These are phyloP conservation scores for Brachypodius melanocephalos DNA, from an alignment of 2,113 vertebrate genomes.

Conservation along the genomic window DNA sequence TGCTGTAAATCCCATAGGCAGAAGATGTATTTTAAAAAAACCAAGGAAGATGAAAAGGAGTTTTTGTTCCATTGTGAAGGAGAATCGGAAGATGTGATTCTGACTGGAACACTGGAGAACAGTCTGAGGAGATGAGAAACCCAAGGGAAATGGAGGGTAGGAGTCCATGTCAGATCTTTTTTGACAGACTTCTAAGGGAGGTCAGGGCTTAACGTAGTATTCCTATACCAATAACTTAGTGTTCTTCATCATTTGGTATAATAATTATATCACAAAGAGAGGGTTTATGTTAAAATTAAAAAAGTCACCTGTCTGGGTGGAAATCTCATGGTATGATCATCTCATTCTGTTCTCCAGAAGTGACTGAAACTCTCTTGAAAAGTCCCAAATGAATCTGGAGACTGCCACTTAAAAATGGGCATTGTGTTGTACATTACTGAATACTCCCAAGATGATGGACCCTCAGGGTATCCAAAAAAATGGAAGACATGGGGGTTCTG, in stretches of 20 bases:
- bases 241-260: not conserved
- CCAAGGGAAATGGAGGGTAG: fast-evolving
- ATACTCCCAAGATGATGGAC: not conserved
- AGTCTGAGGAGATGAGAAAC: not conserved
- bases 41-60: not conserved
- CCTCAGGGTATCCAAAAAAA: not conserved
- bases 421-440: fast-evolving
- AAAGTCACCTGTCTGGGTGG: not conserved
- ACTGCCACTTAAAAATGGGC: not conserved
- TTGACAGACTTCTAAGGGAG: not conserved
- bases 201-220: too few relatives aligned
- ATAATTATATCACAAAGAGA: not conserved
- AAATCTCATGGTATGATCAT: not conserved
- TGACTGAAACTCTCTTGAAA: not conserved
- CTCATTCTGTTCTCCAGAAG: not conserved
- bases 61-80: not conserved
- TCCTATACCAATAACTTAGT: not conserved
- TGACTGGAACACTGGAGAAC: not conserved
- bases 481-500: not conserved
- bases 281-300: not conserved
- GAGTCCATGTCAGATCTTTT: not conserved
- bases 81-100: not conserved
- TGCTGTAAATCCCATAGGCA: not conserved
- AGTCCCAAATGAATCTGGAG: not conserved
- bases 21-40: not conserved